Evolutionary conservation across 2,888 invertebrate species (phyloP).

Genomic region (Ommatoiulus sabulosus): DNA sequence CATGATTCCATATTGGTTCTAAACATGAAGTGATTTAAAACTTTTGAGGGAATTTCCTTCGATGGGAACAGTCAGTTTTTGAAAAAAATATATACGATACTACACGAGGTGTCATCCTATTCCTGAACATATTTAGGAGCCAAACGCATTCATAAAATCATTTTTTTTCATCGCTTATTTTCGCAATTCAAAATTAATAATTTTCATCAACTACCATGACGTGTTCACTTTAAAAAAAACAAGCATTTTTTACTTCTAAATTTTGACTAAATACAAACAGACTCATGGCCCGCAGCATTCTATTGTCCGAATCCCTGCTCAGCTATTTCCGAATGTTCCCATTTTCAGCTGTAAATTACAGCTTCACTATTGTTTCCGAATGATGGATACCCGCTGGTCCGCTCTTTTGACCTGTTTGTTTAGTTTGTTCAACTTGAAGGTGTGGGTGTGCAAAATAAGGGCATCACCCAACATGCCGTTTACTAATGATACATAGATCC

Average conservation of each 20-base stretch:
- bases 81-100: too few species aligned
- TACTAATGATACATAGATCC: conserved; percentile 28
- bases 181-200: too few species aligned
- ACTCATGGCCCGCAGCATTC: neutral
- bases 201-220: too few species aligned
- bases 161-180: too few species aligned
- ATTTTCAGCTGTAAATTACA: conserved; percentile 28
- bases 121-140: too few species aligned
- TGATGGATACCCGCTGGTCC: conserved; percentile 34
- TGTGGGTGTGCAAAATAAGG: conserved; percentile 34
- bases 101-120: too few species aligned
- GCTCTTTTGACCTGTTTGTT: conserved; percentile 28
- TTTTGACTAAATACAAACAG: neutral
- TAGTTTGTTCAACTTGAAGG: conserved; percentile 34
- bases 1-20: too few species aligned
- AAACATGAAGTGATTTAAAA: too few species aligned
- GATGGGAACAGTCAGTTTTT: too few species aligned
- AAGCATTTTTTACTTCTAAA: neutral
- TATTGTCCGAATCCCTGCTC: neutral
- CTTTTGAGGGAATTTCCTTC: too few species aligned
- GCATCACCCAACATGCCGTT: neutral
- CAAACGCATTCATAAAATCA: too few species aligned
- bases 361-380: conserved; percentile 34
- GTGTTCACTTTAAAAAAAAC: neutral
- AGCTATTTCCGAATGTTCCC: conserved; percentile 14